Conservation (phyloP, 2,797 vertebrate species). For the Hyperoplus immaculatus region DNA sequence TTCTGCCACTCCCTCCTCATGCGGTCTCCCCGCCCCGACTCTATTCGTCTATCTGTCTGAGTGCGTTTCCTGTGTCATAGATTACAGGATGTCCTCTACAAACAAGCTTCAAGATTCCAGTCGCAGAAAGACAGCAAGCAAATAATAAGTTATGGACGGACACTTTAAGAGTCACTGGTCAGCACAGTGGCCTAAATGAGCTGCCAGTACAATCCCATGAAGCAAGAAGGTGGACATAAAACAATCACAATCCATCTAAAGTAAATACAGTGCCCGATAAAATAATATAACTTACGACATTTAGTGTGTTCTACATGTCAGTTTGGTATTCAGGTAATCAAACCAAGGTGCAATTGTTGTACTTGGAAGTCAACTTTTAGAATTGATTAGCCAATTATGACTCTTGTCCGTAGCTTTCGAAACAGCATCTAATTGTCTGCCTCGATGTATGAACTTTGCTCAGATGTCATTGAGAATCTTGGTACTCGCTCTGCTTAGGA, state of each 20-base stretch:
- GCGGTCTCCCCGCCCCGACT: constrained; percentile 3
- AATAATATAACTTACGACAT: not conserved
- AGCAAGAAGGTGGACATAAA: not conserved
- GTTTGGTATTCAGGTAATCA: not conserved
- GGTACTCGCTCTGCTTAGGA: not conserved
- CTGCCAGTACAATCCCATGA: not conserved
- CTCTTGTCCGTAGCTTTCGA: not conserved
- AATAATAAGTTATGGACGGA: constrained; percentile 28
- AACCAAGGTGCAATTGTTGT: not conserved
- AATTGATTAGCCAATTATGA: not conserved
- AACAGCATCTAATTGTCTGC: not conserved
- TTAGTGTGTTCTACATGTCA: not conserved
- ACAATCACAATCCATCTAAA: not conserved
- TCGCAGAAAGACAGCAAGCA: constrained; percentile 47
- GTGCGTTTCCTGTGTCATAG: constrained; percentile 77
- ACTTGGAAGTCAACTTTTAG: not conserved
- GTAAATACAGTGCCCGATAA: not conserved
- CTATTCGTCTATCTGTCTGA: constrained; percentile 64
- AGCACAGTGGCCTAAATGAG: constrained; percentile 3
- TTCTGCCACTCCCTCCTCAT: constrained; percentile 47
- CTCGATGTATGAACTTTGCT: not conserved
- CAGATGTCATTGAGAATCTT: not conserved
- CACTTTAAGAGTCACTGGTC: constrained; percentile 16
- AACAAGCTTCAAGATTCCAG: constrained; percentile 67
- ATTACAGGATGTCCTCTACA: constrained; percentile 80